Evolutionary conservation across 1,140 invertebrate genomes (phyloP), one percentile per base, ranked within the genome.

Genomic region (Mycetomoellerius zeteki): DNA sequence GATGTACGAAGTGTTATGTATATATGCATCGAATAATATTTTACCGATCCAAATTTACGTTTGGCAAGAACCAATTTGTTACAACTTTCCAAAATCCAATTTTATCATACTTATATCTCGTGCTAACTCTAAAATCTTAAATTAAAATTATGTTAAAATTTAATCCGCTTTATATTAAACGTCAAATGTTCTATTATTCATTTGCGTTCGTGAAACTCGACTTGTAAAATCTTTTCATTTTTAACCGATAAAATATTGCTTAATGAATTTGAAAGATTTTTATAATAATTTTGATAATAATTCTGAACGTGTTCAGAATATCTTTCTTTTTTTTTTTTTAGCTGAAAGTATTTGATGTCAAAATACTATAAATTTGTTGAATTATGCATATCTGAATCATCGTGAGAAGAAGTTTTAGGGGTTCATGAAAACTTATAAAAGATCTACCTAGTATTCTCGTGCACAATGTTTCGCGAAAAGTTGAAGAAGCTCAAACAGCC

Each of bases 381-480:
- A 43, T 67, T 67, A 6, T 47, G 8, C 24, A 21, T 72, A 72
- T 81, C 16, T 43, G 69, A 84, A 50, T 73, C 4, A 33, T 33
- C 8, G 27, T 24, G 14, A 52, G 19, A 47, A 19, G 2, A 75
- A 27, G n/a, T 54, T 67, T 50, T 30, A 14, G 12, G 21, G 52
- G 2, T 73, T 30, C 4, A 27, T 16, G 30, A 73, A 47, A 73
- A 54, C 43, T 82, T 75, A 75, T 60, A 62, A 33, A 75, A 62
- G 67, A 27, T 12, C 19, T 30, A 43, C 12, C 19, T 30, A 56
- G 19, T 75, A 60, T 84, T 84, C 37, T 58, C 24, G 16, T 21
- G 21, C 19, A 33, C 37, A 82, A 73, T 82, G 73, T 73, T 54
- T 82, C n/a, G 52, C 52, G 37, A 84, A 75, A 75, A 75, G 80